These are phyloP conservation scores for Luperina testacea DNA, from an alignment of 2,888 invertebrate species.

Conservation along the genomic window DNA sequence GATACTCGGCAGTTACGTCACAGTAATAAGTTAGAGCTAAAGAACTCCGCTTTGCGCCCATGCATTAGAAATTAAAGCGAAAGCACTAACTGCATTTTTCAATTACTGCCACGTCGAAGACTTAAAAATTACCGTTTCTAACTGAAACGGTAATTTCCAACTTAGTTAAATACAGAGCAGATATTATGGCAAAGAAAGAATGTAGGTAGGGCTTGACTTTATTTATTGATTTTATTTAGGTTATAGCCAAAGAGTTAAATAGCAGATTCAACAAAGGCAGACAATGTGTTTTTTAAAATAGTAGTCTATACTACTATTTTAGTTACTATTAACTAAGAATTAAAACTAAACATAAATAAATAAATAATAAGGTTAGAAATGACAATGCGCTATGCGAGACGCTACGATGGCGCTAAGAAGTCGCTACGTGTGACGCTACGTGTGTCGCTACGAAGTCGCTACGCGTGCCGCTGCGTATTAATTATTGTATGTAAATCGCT, in stretches of 20 bases:
- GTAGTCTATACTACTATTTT: too few relatives aligned
- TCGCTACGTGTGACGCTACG: background rate
- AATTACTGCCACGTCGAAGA: conserved; percentile 73
- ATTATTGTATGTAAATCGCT: conserved; percentile 49
- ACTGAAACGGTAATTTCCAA: too few relatives aligned
- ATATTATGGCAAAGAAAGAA: conserved; percentile 5
- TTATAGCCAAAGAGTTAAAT: background rate
- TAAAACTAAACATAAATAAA: background rate
- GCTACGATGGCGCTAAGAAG: background rate
- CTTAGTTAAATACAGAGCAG: conserved; percentile 11
- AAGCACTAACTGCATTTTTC: conserved; percentile 75
- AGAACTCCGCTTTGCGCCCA: conserved; percentile 61
- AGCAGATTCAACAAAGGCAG: background rate
- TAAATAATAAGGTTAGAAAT: background rate
- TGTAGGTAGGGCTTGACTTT: too few relatives aligned
- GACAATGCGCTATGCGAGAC: background rate
- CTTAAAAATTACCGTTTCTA: conserved; percentile 46
- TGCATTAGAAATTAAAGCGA: conserved; percentile 75
- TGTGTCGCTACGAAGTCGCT: background rate
- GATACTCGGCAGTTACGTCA: conserved; percentile 32
- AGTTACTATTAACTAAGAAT: background rate
- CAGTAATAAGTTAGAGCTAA: conserved; percentile 43
- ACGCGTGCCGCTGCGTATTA: conserved; percentile 33
- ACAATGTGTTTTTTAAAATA: conserved; percentile 3
- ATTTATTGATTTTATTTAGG: conserved; percentile 3